Conservation (phyloP, 2,888 invertebrate genomes). For the Diachrysia chrysitis region DNA sequence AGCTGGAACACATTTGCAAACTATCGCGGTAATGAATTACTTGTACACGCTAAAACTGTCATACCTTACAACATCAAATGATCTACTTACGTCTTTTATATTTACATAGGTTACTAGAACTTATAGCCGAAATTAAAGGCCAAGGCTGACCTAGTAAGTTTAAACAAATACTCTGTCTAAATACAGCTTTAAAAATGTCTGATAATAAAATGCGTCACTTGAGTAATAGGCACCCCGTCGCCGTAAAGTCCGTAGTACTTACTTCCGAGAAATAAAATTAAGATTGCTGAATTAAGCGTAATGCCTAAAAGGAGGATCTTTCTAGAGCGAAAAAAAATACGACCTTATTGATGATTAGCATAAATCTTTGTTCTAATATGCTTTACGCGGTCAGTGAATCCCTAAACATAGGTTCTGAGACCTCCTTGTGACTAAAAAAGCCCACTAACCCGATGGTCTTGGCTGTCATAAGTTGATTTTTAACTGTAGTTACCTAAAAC, state of each 20-base stretch:
- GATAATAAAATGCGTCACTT: neutral
- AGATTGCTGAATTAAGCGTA: neutral
- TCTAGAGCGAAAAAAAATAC: neutral
- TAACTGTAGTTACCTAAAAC: too few species aligned
- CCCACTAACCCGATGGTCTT: too few species aligned
- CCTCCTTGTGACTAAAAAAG: too few species aligned
- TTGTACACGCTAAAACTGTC: neutral
- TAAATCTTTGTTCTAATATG: too few species aligned
- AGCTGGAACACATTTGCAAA: neutral
- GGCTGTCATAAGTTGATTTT: too few species aligned
- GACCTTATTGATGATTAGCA: too few species aligned
- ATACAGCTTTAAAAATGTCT: conserved; percentile 1
- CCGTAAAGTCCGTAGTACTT: neutral
- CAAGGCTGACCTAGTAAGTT: neutral
- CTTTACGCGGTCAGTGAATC: too few species aligned
- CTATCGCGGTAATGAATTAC: neutral
- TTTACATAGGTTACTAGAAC: neutral
- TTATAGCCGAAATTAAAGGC: neutral
- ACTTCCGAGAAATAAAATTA: conserved; percentile 4
- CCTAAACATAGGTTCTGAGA: too few species aligned
- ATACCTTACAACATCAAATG: neutral
- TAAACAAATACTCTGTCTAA: neutral
- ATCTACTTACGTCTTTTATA: neutral
- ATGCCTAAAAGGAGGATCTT: neutral
- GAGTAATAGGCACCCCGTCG: neutral